Base-by-base conservation (phyloP, 2,888 invertebrate species). In the Dryococelus australis region DNA sequence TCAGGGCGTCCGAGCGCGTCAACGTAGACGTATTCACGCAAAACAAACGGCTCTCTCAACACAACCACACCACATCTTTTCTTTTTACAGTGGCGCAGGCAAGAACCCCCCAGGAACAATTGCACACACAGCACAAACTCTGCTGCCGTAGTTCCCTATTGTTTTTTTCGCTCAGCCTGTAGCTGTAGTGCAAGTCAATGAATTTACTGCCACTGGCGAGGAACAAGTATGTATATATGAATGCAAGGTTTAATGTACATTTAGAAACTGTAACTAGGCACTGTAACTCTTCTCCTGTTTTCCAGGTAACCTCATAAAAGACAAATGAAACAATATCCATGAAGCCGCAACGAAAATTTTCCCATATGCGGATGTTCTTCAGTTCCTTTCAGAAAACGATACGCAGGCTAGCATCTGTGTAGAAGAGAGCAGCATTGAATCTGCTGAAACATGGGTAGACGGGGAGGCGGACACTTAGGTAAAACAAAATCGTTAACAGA, bases 291-390 rank as follows among this genome's bases (percentile, higher is more conserved):
- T n/a, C n/a, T n/a, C n/a, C n/a, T n/a, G n/a, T n/a, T n/a, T 85
- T 85, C 24, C 85, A 85, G 43, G 85, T 85, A 47, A 47, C n/a
- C 20, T 47, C 9, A 85, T 85, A 20, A 85, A 26, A 4, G 26
- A 43, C 26, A 85, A 85, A 85, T 85, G 35, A 43, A 43, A 43
- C 47, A 85, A 85, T 43, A 85, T 85, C 20, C 24, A 43, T 26
- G 43, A 26, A 43, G 85, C 43, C 24, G 24, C 26, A 26, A 26
- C 9, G 43, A 85, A 85, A 27, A 51, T 24, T 8, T 85, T 51
- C 28, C n/a, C 51, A 10, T 85, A 85, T 28, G 16, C 43, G 26
- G 85, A 85, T 35, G 53, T 26, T 53, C 51, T 85, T 53, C 26
- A 85, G 28, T 85, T 85, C 53, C 65, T 85, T 13, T 51, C 43